These are phyloP conservation scores for Andricus curvator DNA, from an alignment of 2,888 invertebrate species.

Conservation along the genomic window DNA sequence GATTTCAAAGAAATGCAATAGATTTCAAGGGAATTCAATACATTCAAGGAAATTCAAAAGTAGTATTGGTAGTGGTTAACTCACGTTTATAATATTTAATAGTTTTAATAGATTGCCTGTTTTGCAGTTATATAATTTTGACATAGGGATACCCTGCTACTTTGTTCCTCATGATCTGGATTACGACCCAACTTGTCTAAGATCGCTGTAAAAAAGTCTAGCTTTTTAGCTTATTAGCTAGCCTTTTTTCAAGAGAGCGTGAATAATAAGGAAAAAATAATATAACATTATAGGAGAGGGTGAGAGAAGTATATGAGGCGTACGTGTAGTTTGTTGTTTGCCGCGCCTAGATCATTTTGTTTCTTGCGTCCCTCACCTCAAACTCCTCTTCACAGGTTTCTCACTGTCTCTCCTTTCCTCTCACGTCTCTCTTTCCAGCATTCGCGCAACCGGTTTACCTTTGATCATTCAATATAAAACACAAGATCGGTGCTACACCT, in stretches of 20 bases:
- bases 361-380: conserved; percentile 58
- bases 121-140: not conserved
- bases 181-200: not conserved
- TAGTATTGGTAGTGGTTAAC: no score
- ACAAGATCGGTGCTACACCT: conserved; percentile 59
- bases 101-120: no score
- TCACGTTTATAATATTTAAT: no score
- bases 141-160: not conserved
- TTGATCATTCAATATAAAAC: conserved; percentile 74
- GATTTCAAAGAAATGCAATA: no score
- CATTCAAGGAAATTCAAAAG: no score
- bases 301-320: conserved; percentile 13
- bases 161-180: not conserved
- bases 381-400: conserved; percentile 44
- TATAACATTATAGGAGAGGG: conserved; percentile 10
- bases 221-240: not conserved
- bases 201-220: not conserved
- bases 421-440: conserved; percentile 47
- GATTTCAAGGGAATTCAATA: no score
- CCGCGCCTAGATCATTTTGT: conserved; percentile 70
- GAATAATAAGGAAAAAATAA: no score
- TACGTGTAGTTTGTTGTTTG: conserved; percentile 64
- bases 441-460: conserved; percentile 70
- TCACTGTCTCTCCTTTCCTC: conserved; percentile 54
- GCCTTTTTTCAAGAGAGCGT: no score